phyloP scores from a whole-genome alignment of 2,888 invertebrate species.

The Cephus rjabovi region DNA sequence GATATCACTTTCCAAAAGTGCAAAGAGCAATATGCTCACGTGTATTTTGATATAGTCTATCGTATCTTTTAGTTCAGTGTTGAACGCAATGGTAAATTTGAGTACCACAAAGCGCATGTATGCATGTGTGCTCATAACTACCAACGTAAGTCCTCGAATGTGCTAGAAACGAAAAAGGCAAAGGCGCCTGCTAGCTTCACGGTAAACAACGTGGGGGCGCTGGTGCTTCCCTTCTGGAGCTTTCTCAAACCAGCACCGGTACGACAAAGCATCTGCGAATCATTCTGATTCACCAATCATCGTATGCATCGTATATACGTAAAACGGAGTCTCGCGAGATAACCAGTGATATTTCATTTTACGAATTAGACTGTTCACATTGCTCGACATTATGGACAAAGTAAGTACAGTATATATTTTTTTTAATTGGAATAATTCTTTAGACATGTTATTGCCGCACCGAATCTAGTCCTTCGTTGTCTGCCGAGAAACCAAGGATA shows the following conservation, averaged over 20 bases:
- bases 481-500: not conserved
- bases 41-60: not conserved
- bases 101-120: not conserved
- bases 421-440: not conserved
- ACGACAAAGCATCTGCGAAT: not conserved
- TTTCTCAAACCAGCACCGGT: conserved; percentile 2
- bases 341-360: not conserved
- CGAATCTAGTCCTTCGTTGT: not conserved
- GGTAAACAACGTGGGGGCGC: not conserved
- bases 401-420: not conserved
- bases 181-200: not conserved
- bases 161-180: not conserved
- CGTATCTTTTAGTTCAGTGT: not conserved
- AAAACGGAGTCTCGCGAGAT: not conserved
- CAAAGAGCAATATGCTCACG: not conserved
- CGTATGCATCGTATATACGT: not conserved
- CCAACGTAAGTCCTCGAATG: not conserved
- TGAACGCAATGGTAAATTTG: not conserved
- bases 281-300: conserved; percentile 2
- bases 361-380: not conserved
- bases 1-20: not conserved
- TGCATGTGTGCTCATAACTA: not conserved
- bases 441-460: not conserved
- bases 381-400: not conserved
- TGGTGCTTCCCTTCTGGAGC: conserved; percentile 1